These are phyloP conservation scores for Syrmaticus mikado DNA, from an alignment of 2,113 vertebrate genomes.

Conservation along the genomic window DNA sequence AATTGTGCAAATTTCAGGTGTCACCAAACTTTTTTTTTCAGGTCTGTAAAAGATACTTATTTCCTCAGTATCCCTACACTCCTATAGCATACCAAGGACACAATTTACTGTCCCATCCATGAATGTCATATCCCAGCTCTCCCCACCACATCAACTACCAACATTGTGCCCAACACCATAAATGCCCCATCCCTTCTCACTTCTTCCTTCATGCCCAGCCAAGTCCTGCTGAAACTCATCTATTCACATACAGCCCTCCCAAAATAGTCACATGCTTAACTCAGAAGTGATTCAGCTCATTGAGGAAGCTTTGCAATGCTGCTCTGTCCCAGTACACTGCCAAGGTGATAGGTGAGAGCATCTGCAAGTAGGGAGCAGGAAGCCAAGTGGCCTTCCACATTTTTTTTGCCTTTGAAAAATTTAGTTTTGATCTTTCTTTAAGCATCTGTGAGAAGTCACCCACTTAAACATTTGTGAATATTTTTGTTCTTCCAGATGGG, in stretches of 20 bases:
- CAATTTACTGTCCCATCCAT: neutral
- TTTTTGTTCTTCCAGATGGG: conserved; percentile 66
- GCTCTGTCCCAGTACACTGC: neutral
- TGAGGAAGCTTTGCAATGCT: neutral
- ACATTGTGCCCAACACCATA: neutral
- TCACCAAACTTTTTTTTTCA: neutral
- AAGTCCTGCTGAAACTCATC: fast-evolving
- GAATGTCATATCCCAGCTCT: neutral
- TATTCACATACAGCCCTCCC: neutral
- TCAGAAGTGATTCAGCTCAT: neutral
- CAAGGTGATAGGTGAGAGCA: neutral
- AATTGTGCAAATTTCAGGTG: neutral
- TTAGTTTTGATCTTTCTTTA: conserved; percentile 12
- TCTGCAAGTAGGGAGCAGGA: neutral
- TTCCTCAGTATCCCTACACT: neutral
- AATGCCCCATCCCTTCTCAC: neutral
- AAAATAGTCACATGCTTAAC: neutral
- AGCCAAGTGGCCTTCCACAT: neutral
- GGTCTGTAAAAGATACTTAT: neutral
- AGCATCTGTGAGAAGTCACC: conserved; percentile 23
- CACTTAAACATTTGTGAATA: neutral
- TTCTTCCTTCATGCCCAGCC: neutral
- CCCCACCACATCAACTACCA: neutral
- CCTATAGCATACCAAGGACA: fast-evolving
- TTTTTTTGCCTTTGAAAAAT: neutral